Evolutionary conservation across 2,113 vertebrate species (phyloP), one percentile per base, ranked within the genome.

Genomic region (Isichthys henryi): DNA sequence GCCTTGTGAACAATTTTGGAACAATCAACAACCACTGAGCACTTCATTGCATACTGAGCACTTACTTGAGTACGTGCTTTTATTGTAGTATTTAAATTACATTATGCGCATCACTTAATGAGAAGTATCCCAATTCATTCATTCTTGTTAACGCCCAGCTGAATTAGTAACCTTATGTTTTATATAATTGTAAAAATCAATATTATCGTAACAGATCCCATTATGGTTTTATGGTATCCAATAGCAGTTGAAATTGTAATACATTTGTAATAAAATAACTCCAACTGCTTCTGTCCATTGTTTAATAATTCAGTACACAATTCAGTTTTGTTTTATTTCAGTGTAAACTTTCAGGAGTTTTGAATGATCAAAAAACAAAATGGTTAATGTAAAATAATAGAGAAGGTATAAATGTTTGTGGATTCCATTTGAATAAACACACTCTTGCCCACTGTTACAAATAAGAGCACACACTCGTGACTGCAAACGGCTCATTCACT

Each of bases 11-110:
- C 88, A 53, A 89, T 92, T 91, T 90, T 15, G 89, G 89, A 90
- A 88, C 91, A 92, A 92, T 92, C 93, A 93, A 93, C 93, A 96
- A 96, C 95, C 94, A 95, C 95, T 95, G 93, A 93, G 93, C 91
- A 93, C 92, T 93, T 80, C 93, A 95, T 90, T 92, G 92, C 27
- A 93, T 92, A 92, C 90, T 82, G 91, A 86, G 90, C 92, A 90
- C 92, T 90, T 82, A 88, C 6, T 43, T 8, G 74, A 43, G 74
- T 80, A 80, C 74, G 43, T 80, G 35, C 1, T 88, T 91, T 92
- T 91, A 92, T 77, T 66, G 70, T 88, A 39, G 31, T 88, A 48
- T 88, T 31, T 35, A 21, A 85, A 50, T 85, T 49, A 3, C 10
- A 66, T 66, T 27, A 70, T 4, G 27, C 50, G 49, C 83, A 86